These are phyloP conservation scores for crab-eating macaque (Macaca fascicularis) DNA, from an alignment of 2,113 vertebrate species.

Conservation along the genomic window T2T-MFA8v1.1 NC_088391.1:62154001-62154500, in stretches of 20 bases:
- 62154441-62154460: not conserved
- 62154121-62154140: slow-evolving; percentile 28
- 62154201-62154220: not conserved
- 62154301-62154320: not conserved
- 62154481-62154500: not conserved
- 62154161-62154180: not conserved
- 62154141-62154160: not conserved
- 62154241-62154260: not conserved
- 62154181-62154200: not conserved
- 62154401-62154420: not conserved
- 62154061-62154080: slow-evolving; percentile 15
- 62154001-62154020: not conserved
- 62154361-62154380: not conserved
- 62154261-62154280: not conserved
- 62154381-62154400: not conserved
- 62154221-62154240: not conserved
- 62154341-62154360: not conserved
- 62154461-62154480: not conserved
- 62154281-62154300: not conserved
- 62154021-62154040: not conserved
- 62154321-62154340: not conserved
- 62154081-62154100: not conserved
- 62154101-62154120: not conserved
- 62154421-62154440: not conserved
- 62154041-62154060: not conserved